Percentiles rank a stretch among this genome's conserved stretches.
Conservation (phyloP, 2,888 invertebrate genomes). For the Neuroscelio doddi region DNA sequence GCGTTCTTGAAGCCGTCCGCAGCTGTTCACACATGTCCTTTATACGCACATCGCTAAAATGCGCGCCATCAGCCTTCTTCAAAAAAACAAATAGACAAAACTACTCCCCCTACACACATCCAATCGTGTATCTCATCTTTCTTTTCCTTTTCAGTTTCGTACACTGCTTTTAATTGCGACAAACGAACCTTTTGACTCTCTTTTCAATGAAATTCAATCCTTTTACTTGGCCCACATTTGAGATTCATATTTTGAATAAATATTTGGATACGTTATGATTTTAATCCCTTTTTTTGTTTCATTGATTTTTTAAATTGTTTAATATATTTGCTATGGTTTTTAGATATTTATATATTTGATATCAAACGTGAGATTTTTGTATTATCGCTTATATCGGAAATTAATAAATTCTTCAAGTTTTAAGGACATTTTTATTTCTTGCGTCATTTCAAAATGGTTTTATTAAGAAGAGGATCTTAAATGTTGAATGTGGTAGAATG, state of each 20-base stretch:
- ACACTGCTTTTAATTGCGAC: conserved; percentile 1
- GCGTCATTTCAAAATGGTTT: too few relatives aligned
- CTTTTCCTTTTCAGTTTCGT: not conserved
- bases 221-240: conserved; percentile 3
- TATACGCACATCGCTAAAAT: conserved; percentile 35
- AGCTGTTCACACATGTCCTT: conserved; percentile 68
- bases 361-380: too few relatives aligned
- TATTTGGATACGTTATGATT: too few relatives aligned
- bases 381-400: too few relatives aligned
- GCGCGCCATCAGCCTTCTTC: conserved; percentile 23
- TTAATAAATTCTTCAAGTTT: too few relatives aligned
- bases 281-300: not conserved
- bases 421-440: too few relatives aligned
- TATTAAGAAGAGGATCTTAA: conserved; percentile 30
- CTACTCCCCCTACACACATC: conserved; percentile 26
- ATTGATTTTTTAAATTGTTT: too few relatives aligned
- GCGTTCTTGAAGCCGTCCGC: conserved; percentile 58
- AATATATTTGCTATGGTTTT: too few relatives aligned
- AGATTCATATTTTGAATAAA: not conserved
- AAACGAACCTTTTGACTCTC: not conserved
- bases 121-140: conserved; percentile 4
- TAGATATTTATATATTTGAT: too few relatives aligned
- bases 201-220: not conserved
- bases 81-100: conserved; percentile 37
- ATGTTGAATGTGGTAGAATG: conserved; percentile 35